Evolutionary conservation across 2,888 invertebrate species (phyloP).

Genomic region (Caenorhabditis sp.): DNA sequence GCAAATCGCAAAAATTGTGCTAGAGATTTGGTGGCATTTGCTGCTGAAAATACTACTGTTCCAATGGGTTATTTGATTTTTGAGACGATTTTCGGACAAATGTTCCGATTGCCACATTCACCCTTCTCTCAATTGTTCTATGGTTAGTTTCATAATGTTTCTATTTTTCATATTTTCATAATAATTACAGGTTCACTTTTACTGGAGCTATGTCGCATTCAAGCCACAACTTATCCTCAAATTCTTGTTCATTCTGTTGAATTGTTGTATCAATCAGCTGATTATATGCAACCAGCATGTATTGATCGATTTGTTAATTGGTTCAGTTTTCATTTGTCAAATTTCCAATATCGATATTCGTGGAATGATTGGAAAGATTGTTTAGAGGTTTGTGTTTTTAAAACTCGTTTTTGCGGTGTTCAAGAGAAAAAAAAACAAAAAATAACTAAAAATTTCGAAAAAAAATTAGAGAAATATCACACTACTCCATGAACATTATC

Average conservation of each 20-base stretch:
- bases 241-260: constrained; percentile 93
- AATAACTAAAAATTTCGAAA: no score
- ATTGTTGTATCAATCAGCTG: constrained; percentile 91
- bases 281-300: constrained; percentile 94
- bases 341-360: constrained; percentile 98
- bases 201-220: constrained; percentile 94
- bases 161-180: no score
- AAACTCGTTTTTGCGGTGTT: no score
- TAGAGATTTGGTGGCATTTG: constrained; percentile 87
- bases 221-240: constrained; percentile 96
- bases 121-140: constrained; percentile 75
- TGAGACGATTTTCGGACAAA: constrained; percentile 79
- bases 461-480: no score
- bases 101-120: constrained; percentile 89
- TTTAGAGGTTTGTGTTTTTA: constrained; percentile 55
- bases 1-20: constrained; percentile 94
- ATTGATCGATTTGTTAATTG: constrained; percentile 95
- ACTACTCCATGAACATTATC: no score
- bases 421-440: no score
- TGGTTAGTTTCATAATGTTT: constrained; percentile 17
- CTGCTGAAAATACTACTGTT: constrained; percentile 81
- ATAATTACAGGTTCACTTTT: constrained; percentile 82
- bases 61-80: constrained; percentile 97
- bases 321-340: constrained; percentile 98
- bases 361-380: constrained; percentile 78